phyloP scores from a whole-genome alignment of 2,113 vertebrate species.

The Gadus macrocephalus region DNA sequence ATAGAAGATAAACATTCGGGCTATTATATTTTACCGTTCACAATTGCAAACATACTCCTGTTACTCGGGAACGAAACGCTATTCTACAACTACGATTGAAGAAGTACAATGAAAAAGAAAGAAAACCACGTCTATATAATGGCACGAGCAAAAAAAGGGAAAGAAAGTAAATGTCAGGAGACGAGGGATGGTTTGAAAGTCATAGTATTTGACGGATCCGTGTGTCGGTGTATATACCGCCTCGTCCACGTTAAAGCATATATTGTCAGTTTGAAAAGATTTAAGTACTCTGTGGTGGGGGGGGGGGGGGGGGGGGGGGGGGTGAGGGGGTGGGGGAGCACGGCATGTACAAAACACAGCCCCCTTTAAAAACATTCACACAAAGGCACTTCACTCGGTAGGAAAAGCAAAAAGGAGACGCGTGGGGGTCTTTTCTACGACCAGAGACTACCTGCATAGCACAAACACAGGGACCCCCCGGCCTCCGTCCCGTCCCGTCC shows the following conservation, averaged over 20 bases:
- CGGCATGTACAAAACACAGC: constrained; percentile 85
- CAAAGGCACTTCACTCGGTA: constrained; percentile 99
- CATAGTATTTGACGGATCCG: constrained; percentile 58
- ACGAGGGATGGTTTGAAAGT: too few relatives aligned
- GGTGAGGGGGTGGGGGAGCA: constrained; percentile 74
- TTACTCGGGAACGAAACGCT: constrained; percentile 48
- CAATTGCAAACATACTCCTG: constrained; percentile 56
- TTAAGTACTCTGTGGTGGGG: constrained; percentile 74
- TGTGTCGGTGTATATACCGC: constrained; percentile 73
- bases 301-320: constrained; percentile 64
- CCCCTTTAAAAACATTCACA: constrained; percentile 89
- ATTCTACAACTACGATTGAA: constrained; percentile 48
- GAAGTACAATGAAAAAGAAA: constrained; percentile 44
- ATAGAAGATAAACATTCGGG: constrained; percentile 25
- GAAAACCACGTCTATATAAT: constrained; percentile 64
- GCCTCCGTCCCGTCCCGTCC: too few relatives aligned
- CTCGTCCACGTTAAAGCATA: constrained; percentile 82
- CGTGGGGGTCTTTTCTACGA: constrained; percentile 83
- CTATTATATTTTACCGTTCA: constrained; percentile 23
- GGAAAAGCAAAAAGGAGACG: constrained; percentile 71
- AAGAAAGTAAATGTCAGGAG: constrained; percentile 38
- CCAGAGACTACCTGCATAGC: constrained; percentile 85
- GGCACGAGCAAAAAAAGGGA: constrained; percentile 58
- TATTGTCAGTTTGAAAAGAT: constrained; percentile 82
- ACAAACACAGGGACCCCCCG: constrained; percentile 56